Evolutionary conservation across 2,113 vertebrate genomes (phyloP).

Genomic region (Cryptoleucopteryx plumbea): DNA sequence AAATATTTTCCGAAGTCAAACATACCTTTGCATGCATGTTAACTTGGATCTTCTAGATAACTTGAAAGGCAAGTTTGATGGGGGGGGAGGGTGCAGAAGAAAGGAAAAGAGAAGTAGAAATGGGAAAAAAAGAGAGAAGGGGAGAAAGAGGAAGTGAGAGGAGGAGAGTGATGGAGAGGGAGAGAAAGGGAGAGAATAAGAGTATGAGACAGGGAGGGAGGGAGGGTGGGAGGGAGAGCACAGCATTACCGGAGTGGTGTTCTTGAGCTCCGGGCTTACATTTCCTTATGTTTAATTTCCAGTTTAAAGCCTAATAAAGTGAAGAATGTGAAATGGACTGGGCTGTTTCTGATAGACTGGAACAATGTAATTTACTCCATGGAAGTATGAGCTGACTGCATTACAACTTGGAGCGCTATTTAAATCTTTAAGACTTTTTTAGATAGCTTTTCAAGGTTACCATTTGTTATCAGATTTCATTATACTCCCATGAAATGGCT

Average conservation of each 20-base stretch:
- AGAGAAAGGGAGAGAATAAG: not conserved
- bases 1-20: not conserved
- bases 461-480: not conserved
- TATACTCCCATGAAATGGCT: not conserved
- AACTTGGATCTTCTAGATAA: not conserved
- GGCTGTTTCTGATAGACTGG: not conserved
- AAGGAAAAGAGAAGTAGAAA: not conserved
- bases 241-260: not conserved
- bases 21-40: not conserved
- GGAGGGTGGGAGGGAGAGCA: not conserved
- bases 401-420: not conserved
- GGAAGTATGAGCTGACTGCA: not conserved
- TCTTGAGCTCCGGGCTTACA: not conserved
- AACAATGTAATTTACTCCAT: not conserved
- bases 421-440: not conserved
- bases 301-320: not conserved
- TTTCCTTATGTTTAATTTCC: not conserved
- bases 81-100: not conserved
- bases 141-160: not conserved
- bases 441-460: not conserved
- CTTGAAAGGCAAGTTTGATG: not conserved
- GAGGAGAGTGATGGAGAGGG: no score
- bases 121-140: not conserved
- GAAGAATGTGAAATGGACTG: not conserved
- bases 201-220: not conserved